Base-by-base conservation (phyloP, 2,888 invertebrate species). In the Apotomis betuletana region DNA sequence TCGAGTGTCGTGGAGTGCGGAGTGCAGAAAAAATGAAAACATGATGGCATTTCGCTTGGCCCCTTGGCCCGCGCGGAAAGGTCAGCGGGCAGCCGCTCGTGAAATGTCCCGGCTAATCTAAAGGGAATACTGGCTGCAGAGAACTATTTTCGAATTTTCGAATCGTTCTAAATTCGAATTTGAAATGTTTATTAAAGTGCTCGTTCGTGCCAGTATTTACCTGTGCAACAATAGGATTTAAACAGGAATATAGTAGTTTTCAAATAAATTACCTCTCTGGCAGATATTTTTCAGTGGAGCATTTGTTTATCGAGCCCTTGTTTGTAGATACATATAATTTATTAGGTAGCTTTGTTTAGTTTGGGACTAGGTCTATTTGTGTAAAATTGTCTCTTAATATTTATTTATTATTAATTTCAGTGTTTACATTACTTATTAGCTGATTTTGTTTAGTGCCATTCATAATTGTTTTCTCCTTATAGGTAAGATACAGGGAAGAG, bases 1-100 rank as follows among this genome's bases (percentile, higher is more conserved):
- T 92, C 92, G 91, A 91, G 90, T 92, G 88, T 87, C 91, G 90
- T 90, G 83, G 89, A 88, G 88, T 89, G 87, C 84, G 84, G 83
- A 82, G 81, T 81, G 84, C 79, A 84, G 86, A 89, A 90, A 91
- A 81, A 87, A 87, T 86, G 86, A 85, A 88, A 90, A 92, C 88
- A 90, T 85, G 89, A 87, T 91, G 92, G 88, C 92, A 92, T 92
- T 92, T 92, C 83, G 85, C 81, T 70, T 80, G 81, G 86, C 89
- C 91, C 91, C 91, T 79, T 85, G 86, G 87, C 89, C 82, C 84
- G 81, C 44, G 65, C 63, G 61, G 87, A 92, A 92, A 92, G 92
- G 92, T 91, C 90, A 87, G 80, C 83, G 88, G 84, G 88, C 88
- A 90, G 87, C 82, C 84, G 88, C 81, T 90, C 90, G 92, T 90